These are phyloP conservation scores for Micrasema longulum DNA, from an alignment of 1,140 invertebrate genomes.

Conservation along the genomic window DNA sequence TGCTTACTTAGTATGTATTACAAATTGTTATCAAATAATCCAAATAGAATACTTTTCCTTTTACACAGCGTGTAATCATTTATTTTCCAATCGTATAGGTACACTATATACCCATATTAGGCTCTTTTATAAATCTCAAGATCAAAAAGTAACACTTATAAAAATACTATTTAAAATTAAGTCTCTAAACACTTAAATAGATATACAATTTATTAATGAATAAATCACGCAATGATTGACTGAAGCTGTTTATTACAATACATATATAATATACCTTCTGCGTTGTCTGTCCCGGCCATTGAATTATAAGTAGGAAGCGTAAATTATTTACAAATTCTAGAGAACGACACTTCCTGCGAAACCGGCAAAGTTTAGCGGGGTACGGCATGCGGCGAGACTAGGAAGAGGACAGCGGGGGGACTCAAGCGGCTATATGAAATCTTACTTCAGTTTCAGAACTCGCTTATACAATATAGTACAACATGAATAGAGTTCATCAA, in stretches of 20 bases:
- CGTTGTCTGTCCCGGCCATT: too few species aligned
- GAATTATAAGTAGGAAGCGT: background rate
- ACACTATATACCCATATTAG: background rate
- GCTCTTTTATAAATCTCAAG: constrained; percentile 27
- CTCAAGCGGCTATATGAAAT: too few species aligned
- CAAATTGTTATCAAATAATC: background rate
- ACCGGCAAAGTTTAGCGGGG: background rate
- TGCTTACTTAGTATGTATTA: constrained; percentile 6
- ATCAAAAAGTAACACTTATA: constrained; percentile 39
- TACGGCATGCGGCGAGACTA: background rate
- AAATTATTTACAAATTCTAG: constrained; percentile 23
- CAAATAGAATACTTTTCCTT: background rate
- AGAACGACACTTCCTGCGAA: background rate
- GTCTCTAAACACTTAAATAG: constrained; percentile 35
- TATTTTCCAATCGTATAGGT: constrained; percentile 5
- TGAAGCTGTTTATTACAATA: constrained; percentile 17
- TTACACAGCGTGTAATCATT: background rate
- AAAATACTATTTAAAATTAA: constrained; percentile 32
- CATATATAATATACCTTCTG: too few species aligned
- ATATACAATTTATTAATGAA: constrained; percentile 21
- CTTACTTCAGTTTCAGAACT: too few species aligned
- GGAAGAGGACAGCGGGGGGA: too few species aligned
- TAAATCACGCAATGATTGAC: constrained; percentile 34
- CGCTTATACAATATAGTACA: too few species aligned
- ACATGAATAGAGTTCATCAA: too few species aligned